phyloP scores from a whole-genome alignment of 2,888 invertebrate genomes.

The Ptilodon capucinus region DNA sequence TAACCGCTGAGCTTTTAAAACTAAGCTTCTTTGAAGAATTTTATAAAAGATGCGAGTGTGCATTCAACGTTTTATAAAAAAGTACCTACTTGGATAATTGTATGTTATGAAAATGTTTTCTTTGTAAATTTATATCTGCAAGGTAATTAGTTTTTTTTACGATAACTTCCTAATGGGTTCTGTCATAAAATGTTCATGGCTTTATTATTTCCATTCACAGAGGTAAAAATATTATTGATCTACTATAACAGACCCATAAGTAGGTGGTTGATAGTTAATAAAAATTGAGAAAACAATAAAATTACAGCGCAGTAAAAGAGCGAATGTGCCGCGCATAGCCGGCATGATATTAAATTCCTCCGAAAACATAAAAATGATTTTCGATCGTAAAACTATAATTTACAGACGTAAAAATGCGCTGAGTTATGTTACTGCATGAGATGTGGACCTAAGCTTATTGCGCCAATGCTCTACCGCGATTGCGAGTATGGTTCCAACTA shows the following conservation, averaged over 20 bases:
- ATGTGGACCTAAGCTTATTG: constrained; percentile 47
- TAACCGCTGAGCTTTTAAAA: constrained; percentile 64
- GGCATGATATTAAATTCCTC: constrained; percentile 81
- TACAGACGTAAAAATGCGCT: constrained; percentile 82
- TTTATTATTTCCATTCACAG: constrained; percentile 18
- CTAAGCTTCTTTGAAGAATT: constrained; percentile 65
- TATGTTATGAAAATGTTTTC: constrained; percentile 47
- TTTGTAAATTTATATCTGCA: constrained; percentile 41
- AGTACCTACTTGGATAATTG: constrained; percentile 54
- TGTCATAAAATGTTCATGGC: constrained; percentile 22
- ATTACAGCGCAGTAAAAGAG: constrained; percentile 81
- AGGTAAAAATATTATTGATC: constrained; percentile 59
- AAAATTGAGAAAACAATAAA: constrained; percentile 83
- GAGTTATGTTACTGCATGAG: constrained; percentile 67
- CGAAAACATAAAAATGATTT: constrained; percentile 83
- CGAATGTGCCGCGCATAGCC: constrained; percentile 78
- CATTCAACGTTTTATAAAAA: constrained; percentile 53
- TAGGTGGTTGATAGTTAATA: constrained; percentile 80
- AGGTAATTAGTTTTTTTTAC: constrained; percentile 27
- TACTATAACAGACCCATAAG: constrained; percentile 58
- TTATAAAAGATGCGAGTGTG: constrained; percentile 56
- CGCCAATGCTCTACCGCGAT: constrained; percentile 18
- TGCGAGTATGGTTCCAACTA: not conserved
- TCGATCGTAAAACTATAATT: constrained; percentile 83
- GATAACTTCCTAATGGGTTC: constrained; percentile 8